Conservation (phyloP, 2,113 vertebrate genomes). For the Cnemophilus loriae region DNA sequence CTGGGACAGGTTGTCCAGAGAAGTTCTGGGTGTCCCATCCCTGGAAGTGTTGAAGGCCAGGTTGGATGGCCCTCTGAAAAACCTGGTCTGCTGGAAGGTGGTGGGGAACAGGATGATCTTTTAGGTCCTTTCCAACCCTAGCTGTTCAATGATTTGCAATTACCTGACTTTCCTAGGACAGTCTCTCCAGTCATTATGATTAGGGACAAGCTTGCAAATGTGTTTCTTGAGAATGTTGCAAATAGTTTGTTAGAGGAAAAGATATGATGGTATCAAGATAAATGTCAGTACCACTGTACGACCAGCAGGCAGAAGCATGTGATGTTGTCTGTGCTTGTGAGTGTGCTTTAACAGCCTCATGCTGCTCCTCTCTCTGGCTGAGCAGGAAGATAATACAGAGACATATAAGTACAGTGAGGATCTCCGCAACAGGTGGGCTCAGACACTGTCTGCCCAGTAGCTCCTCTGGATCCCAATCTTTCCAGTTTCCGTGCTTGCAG, state of each 20-base stretch:
- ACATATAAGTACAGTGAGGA: not conserved
- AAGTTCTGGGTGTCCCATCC: not conserved
- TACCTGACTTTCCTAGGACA: not conserved
- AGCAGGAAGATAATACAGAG: not conserved
- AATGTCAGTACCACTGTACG: not conserved
- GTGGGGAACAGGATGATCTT: not conserved
- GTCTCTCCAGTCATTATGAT: not conserved
- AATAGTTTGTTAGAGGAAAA: not conserved
- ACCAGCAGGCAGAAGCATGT: rapidly evolving
- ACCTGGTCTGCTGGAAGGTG: not conserved
- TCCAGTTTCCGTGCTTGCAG: not conserved
- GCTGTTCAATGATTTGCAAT: not conserved
- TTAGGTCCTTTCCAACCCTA: not conserved
- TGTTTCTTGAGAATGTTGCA: not conserved
- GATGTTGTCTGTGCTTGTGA: not conserved
- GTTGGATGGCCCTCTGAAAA: not conserved
- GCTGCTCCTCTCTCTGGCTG: not conserved
- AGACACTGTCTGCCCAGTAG: not conserved
- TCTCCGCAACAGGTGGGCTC: not conserved
- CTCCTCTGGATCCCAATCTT: not conserved
- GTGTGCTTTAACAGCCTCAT: not conserved
- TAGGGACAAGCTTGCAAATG: not conserved
- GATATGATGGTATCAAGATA: not conserved
- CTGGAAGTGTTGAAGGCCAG: not conserved
- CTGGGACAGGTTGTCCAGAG: not conserved